Evolutionary conservation across 2,888 invertebrate genomes (phyloP).

Genomic region (Allacma fusca): DNA sequence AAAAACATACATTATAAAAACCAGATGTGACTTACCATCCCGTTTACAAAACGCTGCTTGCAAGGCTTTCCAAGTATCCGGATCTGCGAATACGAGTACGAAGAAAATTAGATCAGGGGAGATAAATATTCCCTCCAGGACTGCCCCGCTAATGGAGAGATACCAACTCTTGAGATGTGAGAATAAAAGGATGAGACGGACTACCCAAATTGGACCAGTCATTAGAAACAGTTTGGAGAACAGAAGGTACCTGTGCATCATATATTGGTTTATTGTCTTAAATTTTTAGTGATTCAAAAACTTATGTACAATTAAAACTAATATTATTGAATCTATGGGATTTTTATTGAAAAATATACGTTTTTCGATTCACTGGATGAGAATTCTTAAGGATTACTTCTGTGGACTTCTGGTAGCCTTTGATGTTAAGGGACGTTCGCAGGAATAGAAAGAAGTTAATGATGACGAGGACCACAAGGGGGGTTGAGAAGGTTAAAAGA

Average conservation of each 20-base stretch:
- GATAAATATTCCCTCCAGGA: conserved; percentile 14
- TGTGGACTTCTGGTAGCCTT: neutral
- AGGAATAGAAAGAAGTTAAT: conserved; percentile 22
- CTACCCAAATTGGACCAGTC: conserved; percentile 36
- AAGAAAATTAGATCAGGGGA: conserved; percentile 34
- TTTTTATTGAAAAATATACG: too few relatives aligned
- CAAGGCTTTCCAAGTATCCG: too few relatives aligned
- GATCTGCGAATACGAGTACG: neutral
- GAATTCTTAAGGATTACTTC: neutral
- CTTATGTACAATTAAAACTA: too few relatives aligned
- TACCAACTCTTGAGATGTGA: conserved; percentile 17
- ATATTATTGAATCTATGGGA: too few relatives aligned
- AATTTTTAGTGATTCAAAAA: neutral
- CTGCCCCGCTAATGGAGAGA: conserved; percentile 17
- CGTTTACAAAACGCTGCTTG: too few relatives aligned
- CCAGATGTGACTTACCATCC: too few relatives aligned
- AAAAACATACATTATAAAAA: too few relatives aligned
- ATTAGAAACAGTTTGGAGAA: conserved; percentile 37
- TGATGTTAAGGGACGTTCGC: conserved; percentile 18
- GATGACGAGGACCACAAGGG: conserved; percentile 28
- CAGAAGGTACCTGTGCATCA: conserved; percentile 22
- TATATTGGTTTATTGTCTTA: too few relatives aligned
- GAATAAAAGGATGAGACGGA: conserved; percentile 27
- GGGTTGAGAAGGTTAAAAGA: conserved; percentile 4
- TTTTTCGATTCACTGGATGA: too few relatives aligned